Evolutionary conservation across 1,140 invertebrate species (phyloP), one percentile per base, ranked within the genome.

Genomic region (Copidosoma floridanum): DNA sequence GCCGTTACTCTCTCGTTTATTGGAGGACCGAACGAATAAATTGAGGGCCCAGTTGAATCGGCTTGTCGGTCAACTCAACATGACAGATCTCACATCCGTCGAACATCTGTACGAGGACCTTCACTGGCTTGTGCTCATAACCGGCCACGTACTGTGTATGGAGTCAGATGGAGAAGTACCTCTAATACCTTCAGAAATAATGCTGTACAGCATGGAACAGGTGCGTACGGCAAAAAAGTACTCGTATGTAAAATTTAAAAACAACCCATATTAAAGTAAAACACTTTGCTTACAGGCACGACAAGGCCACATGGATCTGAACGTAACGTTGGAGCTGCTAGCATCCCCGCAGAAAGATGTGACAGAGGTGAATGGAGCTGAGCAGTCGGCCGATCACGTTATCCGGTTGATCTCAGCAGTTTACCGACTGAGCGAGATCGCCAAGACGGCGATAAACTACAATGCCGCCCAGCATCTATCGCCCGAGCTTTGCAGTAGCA

Each of bases 61-160:
- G 59, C 82, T 88, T 18, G 65, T 69, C 0, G 50, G 43, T 81
- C 79, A 83, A 35, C 74, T 85, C 65, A 84, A 81, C 24, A 80
- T 83, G 11, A 81, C 82, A 29, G 83, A 85, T 50, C 6, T 20
- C 0, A 82, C 83, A 0, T 69, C 76, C 51, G 70, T 92, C 11
- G 80, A 84, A 59, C 83, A 79, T 62, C 68, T 92, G 1, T 91
- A 89, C 74, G 93, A 96, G 80, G 93, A 96, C 80, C 75, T 96
- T 2, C 93, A 95, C 75, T 96, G 93, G 94, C 83, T 92, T 18
- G 73, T 95, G 3, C 82, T 96, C 57, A 87, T 94, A 53, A 80
- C 89, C 61, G 90, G 91, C 82, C 84, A 90, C 74, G 80, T 89
- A 1, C 73, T 92, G 44, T 85, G 86, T 41, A 85, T 89, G 76